A percentile compares a stretch with the other conserved stretches of the same genome.
phyloP scores from a whole-genome alignment of 2,797 vertebrate genomes.

The Potorous gilbertii region DNA sequence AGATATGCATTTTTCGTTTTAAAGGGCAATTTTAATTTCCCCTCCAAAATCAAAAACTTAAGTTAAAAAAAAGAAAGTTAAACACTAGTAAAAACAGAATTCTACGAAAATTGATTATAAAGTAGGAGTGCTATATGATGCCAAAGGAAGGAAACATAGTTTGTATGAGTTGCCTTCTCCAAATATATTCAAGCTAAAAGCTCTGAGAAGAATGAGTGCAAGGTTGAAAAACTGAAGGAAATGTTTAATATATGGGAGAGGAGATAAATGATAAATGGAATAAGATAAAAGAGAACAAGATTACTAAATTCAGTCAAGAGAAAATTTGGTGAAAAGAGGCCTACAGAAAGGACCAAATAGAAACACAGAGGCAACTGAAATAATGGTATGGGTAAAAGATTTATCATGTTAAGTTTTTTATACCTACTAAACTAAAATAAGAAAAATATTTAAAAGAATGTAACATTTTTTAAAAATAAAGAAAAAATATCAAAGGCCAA shows the following conservation, averaged over 20 bases:
- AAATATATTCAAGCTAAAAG: slow-evolving; percentile 29
- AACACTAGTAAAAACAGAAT: neutral
- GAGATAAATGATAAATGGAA: slow-evolving; percentile 8
- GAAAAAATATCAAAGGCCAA: slow-evolving; percentile 1
- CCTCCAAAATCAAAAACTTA: neutral
- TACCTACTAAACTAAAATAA: neutral
- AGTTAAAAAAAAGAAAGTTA: neutral
- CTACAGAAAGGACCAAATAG: slow-evolving; percentile 11
- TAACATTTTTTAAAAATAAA: neutral
- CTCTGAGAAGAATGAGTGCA: slow-evolving; percentile 30
- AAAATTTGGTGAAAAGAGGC: neutral
- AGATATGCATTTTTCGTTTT: neutral
- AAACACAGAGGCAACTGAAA: neutral
- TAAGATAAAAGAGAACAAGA: neutral
- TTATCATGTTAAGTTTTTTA: neutral
- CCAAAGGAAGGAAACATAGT: slow-evolving; percentile 30
- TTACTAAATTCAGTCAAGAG: slow-evolving; percentile 13
- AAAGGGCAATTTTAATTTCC: neutral
- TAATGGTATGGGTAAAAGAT: slow-evolving; percentile 18
- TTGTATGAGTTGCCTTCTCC: slow-evolving; percentile 1
- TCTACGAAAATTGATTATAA: neutral
- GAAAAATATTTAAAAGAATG: neutral
- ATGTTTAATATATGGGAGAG: slow-evolving; percentile 28
- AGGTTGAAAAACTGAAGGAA: neutral
- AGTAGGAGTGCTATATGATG: neutral